These are phyloP conservation scores for Bufo bufo DNA, from an alignment of 2,113 vertebrate species.

Conservation along the genomic window DNA sequence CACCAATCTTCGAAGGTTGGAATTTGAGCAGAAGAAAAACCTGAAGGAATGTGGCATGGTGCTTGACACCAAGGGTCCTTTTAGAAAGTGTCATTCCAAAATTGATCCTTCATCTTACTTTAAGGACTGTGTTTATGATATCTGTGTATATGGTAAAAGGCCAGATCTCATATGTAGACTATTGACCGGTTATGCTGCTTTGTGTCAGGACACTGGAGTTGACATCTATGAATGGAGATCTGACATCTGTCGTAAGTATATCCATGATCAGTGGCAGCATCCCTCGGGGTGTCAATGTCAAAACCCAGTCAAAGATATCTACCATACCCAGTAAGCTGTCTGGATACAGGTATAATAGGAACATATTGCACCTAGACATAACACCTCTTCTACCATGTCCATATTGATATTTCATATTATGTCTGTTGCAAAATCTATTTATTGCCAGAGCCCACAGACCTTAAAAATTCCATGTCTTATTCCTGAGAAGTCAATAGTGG, in stretches of 20 bases:
- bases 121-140: conserved; percentile 63
- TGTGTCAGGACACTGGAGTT: conserved; percentile 61
- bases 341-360: not conserved
- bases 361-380: not conserved
- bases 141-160: conserved; percentile 59
- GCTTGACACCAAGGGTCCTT: conserved; percentile 53
- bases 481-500: not conserved
- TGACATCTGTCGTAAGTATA: conserved; percentile 61
- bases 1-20: not conserved
- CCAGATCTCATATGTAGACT: conserved; percentile 57
- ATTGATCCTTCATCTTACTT: conserved; percentile 61
- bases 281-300: not conserved
- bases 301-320: not conserved
- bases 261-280: not conserved
- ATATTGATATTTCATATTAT: not conserved
- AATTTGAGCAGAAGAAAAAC: conserved; percentile 37
- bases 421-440: too few relatives aligned
- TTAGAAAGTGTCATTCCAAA: conserved; percentile 62
- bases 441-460: too few relatives aligned
- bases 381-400: not conserved
- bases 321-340: not conserved
- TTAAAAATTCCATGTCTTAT: not conserved
- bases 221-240: conserved; percentile 62
- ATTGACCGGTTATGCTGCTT: conserved; percentile 60
- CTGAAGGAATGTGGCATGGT: conserved; percentile 59